Base-by-base conservation (phyloP, 2,888 invertebrate genomes). In the Oeneis ivallda region DNA sequence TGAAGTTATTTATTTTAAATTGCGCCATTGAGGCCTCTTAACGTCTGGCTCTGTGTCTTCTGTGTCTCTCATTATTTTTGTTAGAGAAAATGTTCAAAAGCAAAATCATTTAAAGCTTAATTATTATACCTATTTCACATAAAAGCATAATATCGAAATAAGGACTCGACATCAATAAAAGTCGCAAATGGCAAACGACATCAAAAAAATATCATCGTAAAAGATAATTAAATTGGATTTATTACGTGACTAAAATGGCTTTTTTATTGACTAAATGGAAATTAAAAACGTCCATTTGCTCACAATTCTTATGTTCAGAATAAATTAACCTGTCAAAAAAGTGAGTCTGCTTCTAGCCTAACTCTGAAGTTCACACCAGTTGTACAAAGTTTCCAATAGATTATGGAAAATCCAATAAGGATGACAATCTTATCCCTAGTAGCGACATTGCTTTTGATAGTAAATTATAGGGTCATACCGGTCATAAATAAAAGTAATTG, bases 401-500 rank as follows among this genome's bases (percentile, higher is more conserved):
- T 76, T 75, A 71, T 76, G 77, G 76, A 76, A 81, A 82, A 78
- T 77, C 72, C 72, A 73, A 76, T 74, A 77, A 80, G 76, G 78
- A 83, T 81, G 81, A 83, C 81, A 79, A 77, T 79, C 77, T 80
- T 79, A 79, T 82, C 77, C 80, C 77, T 77, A 79, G 80, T 80
- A 80, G 80, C 75, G 80, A 79, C 82, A 81, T 79, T 80, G 82
- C 80, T 82, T 75, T 75, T 77, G 85, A 84, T 84, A 84, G 82
- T 84, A 85, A 89, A 86, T 87, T 89, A 89, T 87, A 83, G 80
- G 80, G 81, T 73, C 78, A 87, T 88, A 89, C 83, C 79, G 80
- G 81, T 73, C 78, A 87, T 88, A 89, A 89, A 89, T 88, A 87
- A 86, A 82, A 83, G 82, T 83, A 86, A 88, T 87, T 86, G 86